These are phyloP conservation scores for Diadema setosum DNA, from an alignment of 35 echinoderm and acorn worm species.

Conservation along the genomic window DNA sequence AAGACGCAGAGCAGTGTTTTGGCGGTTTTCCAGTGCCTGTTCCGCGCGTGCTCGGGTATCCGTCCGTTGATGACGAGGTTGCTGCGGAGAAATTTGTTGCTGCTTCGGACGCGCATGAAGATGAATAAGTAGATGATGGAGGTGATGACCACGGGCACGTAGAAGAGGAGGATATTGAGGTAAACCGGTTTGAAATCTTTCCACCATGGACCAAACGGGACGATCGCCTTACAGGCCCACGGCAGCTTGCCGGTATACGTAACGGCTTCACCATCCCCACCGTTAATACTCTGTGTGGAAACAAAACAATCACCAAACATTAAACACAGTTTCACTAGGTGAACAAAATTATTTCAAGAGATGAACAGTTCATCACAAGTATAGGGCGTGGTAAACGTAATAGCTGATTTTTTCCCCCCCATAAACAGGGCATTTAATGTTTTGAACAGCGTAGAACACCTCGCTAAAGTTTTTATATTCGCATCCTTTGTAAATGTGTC, in stretches of 20 bases:
- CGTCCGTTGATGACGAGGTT: background rate
- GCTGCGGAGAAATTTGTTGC: slow-evolving; percentile 2
- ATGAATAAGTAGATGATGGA: slow-evolving; percentile 46
- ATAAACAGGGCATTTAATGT: too few relatives aligned
- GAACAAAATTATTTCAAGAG: too few relatives aligned
- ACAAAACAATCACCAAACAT: background rate
- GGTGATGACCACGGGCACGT: slow-evolving; percentile 65
- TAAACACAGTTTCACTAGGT: background rate
- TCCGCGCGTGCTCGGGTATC: background rate
- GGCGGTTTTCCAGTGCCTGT: slow-evolving; percentile 67
- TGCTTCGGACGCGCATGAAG: slow-evolving; percentile 48
- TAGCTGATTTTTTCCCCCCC: too few relatives aligned
- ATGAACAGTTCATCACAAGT: too few relatives aligned
- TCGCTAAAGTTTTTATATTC: too few relatives aligned
- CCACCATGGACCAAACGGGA: slow-evolving; percentile 65
- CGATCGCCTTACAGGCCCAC: slow-evolving; percentile 64
- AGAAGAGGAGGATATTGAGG: slow-evolving; percentile 67
- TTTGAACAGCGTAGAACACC: too few relatives aligned
- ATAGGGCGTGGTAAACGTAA: too few relatives aligned
- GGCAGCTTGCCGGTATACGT: slow-evolving; percentile 61
- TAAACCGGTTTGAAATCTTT: slow-evolving; percentile 81
- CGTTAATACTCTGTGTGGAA: slow-evolving; percentile 23
- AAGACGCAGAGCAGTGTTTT: slow-evolving; percentile 59
- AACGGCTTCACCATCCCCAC: slow-evolving; percentile 13
- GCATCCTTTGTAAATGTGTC: too few relatives aligned